phyloP scores from a whole-genome alignment of 2,888 invertebrate species.

The Microplitis deprimator region DNA sequence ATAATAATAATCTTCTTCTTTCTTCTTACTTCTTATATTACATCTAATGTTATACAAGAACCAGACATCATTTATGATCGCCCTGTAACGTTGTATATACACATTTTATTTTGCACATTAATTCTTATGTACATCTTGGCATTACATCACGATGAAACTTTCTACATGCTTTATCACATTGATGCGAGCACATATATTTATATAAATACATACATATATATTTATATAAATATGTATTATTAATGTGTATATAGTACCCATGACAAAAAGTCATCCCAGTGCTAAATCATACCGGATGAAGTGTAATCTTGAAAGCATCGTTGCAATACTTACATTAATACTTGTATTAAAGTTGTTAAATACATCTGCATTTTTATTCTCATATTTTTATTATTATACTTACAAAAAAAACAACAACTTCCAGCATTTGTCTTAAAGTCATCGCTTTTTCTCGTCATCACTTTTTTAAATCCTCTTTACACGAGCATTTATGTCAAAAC shows the following conservation, averaged over 20 bases:
- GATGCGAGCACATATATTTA: slow-evolving; percentile 47
- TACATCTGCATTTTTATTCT: slow-evolving; percentile 10
- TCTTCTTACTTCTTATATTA: background rate
- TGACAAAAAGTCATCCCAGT: slow-evolving; percentile 29
- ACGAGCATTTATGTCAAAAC: background rate
- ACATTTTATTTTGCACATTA: slow-evolving; percentile 28
- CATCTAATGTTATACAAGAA: slow-evolving; percentile 9
- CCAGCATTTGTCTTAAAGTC: slow-evolving; percentile 14
- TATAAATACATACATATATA: background rate
- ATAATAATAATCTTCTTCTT: background rate
- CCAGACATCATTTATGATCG: slow-evolving; percentile 7
- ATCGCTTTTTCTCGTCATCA: background rate
- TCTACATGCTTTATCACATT: slow-evolving; percentile 51
- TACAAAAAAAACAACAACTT: slow-evolving; percentile 8
- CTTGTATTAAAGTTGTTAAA: background rate
- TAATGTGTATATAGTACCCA: slow-evolving; percentile 40
- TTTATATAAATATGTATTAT: slow-evolving; percentile 1
- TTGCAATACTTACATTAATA: slow-evolving; percentile 2
- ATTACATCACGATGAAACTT: slow-evolving; percentile 53
- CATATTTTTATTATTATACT: background rate
- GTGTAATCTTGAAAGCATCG: slow-evolving; percentile 6
- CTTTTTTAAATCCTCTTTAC: background rate
- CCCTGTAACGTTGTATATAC: background rate
- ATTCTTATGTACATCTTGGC: slow-evolving; percentile 44
- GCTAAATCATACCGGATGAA: slow-evolving; percentile 10